Evolutionary conservation across 2,113 vertebrate species (phyloP).

Genomic region (Cromileptes altivelis): DNA sequence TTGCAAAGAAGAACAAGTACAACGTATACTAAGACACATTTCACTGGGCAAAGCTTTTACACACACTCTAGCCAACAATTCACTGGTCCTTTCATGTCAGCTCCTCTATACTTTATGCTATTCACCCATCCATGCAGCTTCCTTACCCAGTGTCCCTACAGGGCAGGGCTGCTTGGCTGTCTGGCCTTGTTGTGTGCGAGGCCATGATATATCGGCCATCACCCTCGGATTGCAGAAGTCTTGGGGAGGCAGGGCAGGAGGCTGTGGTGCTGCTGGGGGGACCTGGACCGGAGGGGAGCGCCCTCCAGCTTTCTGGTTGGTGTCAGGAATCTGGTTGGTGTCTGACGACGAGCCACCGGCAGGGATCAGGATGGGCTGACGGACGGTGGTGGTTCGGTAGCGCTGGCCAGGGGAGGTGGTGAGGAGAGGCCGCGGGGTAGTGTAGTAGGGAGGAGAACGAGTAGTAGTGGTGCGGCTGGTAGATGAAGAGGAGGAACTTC

Average conservation of each 20-base stretch:
- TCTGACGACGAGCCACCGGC: constrained; percentile 67
- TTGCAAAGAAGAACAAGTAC: neutral
- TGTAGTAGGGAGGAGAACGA: constrained; percentile 82
- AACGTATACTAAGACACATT: neutral
- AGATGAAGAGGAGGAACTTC: constrained; percentile 79
- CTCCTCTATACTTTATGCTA: neutral
- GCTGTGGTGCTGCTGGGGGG: constrained; percentile 77
- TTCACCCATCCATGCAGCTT: neutral
- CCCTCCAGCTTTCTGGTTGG: constrained; percentile 77
- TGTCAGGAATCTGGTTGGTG: constrained; percentile 80
- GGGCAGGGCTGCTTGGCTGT: constrained; percentile 95
- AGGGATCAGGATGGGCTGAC: constrained; percentile 66
- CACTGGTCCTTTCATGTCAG: neutral
- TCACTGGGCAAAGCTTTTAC: neutral
- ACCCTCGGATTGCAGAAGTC: constrained; percentile 92
- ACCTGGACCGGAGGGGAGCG: constrained; percentile 68
- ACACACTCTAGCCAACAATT: neutral
- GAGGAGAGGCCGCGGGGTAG: constrained; percentile 84
- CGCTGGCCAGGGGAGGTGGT: constrained; percentile 84
- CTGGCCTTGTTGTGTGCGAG: constrained; percentile 94
- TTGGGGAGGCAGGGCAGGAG: constrained; percentile 86
- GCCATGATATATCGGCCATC: constrained; percentile 94
- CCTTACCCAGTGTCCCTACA: constrained; percentile 92
- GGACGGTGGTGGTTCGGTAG: constrained; percentile 86
- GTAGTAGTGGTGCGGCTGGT: constrained; percentile 87